Evolutionary conservation across 1,140 invertebrate species (phyloP).

Genomic region (Maniola jurtina): DNA sequence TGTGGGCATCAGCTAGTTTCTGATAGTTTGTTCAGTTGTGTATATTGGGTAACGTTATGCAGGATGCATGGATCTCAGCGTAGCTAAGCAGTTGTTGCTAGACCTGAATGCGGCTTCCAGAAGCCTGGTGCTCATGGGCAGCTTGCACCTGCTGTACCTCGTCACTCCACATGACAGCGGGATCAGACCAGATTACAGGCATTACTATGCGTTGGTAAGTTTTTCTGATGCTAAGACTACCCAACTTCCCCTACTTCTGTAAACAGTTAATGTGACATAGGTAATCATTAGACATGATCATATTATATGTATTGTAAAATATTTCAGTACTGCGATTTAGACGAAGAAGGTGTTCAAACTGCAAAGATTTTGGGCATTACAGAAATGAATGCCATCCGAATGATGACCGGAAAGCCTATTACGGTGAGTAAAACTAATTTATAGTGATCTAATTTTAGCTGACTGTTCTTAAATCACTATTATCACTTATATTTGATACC

Average conservation of each 20-base stretch:
- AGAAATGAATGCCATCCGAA: constrained; percentile 81
- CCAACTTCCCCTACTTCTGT: no score
- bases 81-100: constrained; percentile 40
- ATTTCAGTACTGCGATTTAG: constrained; percentile 80
- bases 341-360: constrained; percentile 80
- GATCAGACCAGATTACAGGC: constrained; percentile 56
- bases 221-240: no score
- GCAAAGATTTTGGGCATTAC: constrained; percentile 84
- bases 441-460: background rate
- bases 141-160: constrained; percentile 59
- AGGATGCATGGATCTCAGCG: constrained; percentile 56
- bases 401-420: constrained; percentile 80
- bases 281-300: no score
- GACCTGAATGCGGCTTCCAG: constrained; percentile 47
- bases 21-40: no score
- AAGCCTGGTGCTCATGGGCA: constrained; percentile 54
- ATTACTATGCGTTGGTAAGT: constrained; percentile 60
- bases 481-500: constrained; percentile 10
- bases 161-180: constrained; percentile 55
- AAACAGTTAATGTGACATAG: no score
- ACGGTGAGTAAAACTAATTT: constrained; percentile 43
- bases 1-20: no score
- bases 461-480: background rate
- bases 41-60: background rate
- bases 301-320: background rate